Conservation (phyloP, 2,113 vertebrate species). For the Rhombomys opimus region DNA sequence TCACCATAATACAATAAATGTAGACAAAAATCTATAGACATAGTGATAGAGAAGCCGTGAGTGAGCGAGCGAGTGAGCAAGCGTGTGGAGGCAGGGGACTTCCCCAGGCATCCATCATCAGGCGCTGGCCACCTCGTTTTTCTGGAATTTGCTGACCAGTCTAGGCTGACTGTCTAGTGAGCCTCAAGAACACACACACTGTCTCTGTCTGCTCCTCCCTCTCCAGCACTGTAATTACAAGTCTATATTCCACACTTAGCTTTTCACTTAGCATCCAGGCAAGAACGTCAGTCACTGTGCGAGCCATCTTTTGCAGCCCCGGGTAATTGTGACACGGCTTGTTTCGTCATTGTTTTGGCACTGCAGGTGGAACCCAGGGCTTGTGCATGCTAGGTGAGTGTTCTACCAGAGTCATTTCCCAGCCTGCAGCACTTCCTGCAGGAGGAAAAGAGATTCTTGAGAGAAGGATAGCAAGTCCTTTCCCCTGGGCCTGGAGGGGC, state of each 20-base stretch:
- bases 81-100: too few species aligned
- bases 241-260: too few species aligned
- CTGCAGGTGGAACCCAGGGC: neutral
- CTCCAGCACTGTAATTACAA: neutral
- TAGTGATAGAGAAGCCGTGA: neutral
- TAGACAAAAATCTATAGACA: neutral
- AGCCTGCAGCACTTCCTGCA: neutral
- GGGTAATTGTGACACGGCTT: too few species aligned
- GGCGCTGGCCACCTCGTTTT: neutral
- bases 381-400: too few species aligned
- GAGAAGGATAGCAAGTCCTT: too few species aligned
- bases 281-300: too few species aligned
- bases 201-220: neutral
- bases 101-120: too few species aligned
- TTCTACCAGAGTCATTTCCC: too few species aligned
- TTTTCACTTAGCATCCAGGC: too few species aligned
- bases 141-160: neutral
- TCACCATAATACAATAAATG: neutral
- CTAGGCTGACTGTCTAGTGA: too few species aligned
- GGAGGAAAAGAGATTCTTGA: neutral
- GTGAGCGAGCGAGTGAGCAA: neutral
- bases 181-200: neutral
- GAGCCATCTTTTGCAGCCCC: neutral
- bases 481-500: too few species aligned
- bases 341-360: neutral